Evolutionary conservation across 2,113 vertebrate genomes (phyloP), one percentile per base, ranked within the genome.

Genomic region (Tichodroma muraria): DNA sequence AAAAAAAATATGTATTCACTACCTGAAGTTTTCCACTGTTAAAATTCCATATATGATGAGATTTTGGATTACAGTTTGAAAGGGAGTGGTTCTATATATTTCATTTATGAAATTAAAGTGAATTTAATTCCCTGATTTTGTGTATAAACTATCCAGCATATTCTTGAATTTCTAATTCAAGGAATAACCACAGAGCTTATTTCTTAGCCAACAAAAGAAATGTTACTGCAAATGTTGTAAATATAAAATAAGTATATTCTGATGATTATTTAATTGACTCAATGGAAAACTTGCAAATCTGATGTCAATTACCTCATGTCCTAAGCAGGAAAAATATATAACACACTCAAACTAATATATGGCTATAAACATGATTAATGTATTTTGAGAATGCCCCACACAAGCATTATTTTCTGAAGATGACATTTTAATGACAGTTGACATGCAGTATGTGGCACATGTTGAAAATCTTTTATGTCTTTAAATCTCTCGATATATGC

Each of bases 241-340:
- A 70, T 37, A 63, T 56, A 86, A 86, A 64, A 75, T 45, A 54
- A 90, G 45, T 56, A 85, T 33, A 78, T 83, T 80, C 30, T 83
- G 71, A 83, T 83, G 68, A 63, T 83, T 88, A 54, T 91, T 93
- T 93, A 91, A 94, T 28, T 13, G 6, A 73, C 81, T 92, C 31
- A 85, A 52, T 30, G 60, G 76, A 88, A 95, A 93, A 80, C 57
- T 91, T 90, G 83, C 44, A 88, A 75, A 95, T 84, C 82, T 81
- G 85, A 45, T 1, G 24, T 56, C 89, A 78, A 88, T 90, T 95
- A 91, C 23, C n/a, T 94, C 78, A 84, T 37, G 31, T 63, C 60
- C 64, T 52, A 60, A 88, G 56, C 61, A 76, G 68, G 42, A 93
- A 90, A 88, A 93, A 88, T 90, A 83, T 42, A 75, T 77, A 93